Percentiles rank a stretch among this genome's conserved stretches.
Conservation (phyloP, 2,113 vertebrate genomes). For the Trogon surrucura region DNA sequence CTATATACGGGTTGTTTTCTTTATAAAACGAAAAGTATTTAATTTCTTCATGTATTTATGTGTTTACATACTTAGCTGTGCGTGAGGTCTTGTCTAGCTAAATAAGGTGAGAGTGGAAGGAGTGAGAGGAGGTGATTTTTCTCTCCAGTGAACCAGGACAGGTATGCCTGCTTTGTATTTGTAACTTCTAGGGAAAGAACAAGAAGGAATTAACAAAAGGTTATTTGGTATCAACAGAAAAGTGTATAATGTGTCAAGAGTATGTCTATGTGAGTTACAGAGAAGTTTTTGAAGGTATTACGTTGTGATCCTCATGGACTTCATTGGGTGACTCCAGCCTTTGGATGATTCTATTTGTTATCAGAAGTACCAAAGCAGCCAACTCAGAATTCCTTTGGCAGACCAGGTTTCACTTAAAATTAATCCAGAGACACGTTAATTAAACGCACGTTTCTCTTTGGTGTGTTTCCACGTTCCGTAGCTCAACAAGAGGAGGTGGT, state of each 20-base stretch:
- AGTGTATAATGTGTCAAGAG: not conserved
- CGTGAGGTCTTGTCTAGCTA: not conserved
- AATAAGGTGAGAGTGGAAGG: not conserved
- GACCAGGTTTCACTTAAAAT: not conserved
- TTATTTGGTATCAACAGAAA: not conserved
- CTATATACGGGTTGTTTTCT: conserved; percentile 54
- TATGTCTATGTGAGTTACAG: not conserved
- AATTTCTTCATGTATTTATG: conserved; percentile 37
- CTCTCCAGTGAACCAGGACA: not conserved
- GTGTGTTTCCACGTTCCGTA: not conserved
- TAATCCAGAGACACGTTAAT: conserved; percentile 11
- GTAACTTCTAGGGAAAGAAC: not conserved
- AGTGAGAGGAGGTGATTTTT: not conserved
- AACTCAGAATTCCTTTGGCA: conserved; percentile 14
- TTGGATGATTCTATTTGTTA: not conserved
- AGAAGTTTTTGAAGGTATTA: not conserved
- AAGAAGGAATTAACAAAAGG: not conserved
- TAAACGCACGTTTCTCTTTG: not conserved
- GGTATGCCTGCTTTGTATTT: not conserved
- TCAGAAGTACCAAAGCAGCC: not conserved
- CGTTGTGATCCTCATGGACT: not conserved
- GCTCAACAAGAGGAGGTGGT: not conserved
- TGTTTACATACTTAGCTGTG: not conserved
- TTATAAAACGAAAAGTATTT: conserved; percentile 35
- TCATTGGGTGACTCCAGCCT: not conserved